Conservation (phyloP, 2,113 vertebrate genomes). For the Gallinago undulata region DNA sequence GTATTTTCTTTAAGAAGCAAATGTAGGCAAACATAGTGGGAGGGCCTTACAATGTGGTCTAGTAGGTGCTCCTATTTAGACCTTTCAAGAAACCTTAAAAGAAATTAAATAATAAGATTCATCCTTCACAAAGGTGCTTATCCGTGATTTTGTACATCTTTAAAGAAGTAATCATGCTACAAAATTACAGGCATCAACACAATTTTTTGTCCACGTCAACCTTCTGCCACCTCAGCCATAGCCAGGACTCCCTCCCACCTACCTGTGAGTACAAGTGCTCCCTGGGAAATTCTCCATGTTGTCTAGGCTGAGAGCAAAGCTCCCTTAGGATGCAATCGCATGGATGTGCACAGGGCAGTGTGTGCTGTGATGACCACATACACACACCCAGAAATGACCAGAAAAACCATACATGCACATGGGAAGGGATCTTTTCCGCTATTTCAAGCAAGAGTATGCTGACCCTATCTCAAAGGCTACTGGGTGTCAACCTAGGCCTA, state of each 20-base stretch:
- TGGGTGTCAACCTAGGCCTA: background rate
- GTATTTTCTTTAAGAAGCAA: background rate
- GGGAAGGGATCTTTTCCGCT: background rate
- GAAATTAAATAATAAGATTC: background rate
- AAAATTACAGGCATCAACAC: background rate
- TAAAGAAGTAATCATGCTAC: background rate
- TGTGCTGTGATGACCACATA: background rate
- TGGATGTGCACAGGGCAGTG: rapidly evolving
- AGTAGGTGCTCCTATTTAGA: background rate
- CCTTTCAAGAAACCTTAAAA: background rate
- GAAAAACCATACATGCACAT: background rate
- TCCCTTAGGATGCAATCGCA: background rate
- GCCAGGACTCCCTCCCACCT: background rate
- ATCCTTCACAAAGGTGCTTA: background rate
- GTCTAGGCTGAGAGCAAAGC: background rate
- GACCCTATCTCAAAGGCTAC: background rate
- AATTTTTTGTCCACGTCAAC: background rate
- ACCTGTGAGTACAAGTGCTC: background rate
- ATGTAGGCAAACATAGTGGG: background rate
- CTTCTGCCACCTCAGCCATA: background rate
- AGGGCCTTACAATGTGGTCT: background rate
- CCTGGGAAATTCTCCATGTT: background rate
- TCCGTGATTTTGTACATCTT: background rate
- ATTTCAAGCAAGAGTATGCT: background rate
- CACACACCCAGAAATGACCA: background rate